Conservation (phyloP, 2,113 vertebrate genomes). For the Gallinago undulata region DNA sequence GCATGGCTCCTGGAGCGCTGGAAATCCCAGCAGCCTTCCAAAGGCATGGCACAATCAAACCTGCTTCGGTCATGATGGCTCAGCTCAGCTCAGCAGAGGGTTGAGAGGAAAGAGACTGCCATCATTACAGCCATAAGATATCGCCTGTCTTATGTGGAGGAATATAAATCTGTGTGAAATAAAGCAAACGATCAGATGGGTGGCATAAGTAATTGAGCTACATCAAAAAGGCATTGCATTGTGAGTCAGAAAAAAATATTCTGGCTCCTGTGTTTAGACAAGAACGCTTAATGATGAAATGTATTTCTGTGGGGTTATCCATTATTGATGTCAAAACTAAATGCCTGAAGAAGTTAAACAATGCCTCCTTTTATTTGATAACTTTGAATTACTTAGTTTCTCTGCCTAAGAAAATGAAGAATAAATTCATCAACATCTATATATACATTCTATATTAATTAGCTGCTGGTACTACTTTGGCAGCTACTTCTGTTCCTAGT, state of each 20-base stretch:
- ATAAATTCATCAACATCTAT: background rate
- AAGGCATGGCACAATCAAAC: background rate
- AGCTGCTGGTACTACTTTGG: background rate
- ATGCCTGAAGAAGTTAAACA: conserved; percentile 13
- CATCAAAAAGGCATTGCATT: background rate
- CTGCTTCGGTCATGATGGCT: background rate
- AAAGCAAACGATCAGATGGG: background rate
- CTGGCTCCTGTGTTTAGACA: background rate
- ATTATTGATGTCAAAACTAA: conserved; percentile 6
- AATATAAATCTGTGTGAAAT: background rate
- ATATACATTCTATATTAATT: background rate
- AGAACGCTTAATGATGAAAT: background rate
- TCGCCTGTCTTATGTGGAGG: background rate
- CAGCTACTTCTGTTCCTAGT: background rate
- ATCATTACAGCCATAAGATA: background rate
- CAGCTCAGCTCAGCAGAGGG: background rate
- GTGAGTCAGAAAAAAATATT: background rate
- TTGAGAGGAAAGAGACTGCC: background rate
- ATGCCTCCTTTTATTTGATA: background rate
- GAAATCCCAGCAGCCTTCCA: background rate
- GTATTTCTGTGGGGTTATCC: background rate
- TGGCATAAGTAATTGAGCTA: background rate
- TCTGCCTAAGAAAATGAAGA: background rate
- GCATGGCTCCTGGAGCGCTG: background rate
- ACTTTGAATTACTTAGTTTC: background rate